Percentiles rank a stretch among this genome's conserved stretches.
Evolutionary conservation across 2,888 invertebrate species (phyloP).

Genomic region (Papilio protenor): DNA sequence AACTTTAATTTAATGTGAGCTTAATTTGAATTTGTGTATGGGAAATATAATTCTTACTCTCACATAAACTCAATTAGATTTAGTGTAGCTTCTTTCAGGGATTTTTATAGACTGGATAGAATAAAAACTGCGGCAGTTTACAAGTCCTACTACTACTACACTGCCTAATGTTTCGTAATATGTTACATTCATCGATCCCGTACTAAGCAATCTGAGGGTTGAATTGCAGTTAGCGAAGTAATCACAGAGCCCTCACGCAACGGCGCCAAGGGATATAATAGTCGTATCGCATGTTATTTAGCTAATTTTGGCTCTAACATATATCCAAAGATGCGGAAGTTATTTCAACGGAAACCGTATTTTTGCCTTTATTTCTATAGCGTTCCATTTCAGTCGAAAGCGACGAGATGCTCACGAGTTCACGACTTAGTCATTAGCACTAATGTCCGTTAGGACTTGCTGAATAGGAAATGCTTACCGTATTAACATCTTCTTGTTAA

Average conservation of each 20-base stretch:
- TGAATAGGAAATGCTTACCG: not conserved
- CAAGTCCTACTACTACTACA: too few relatives aligned
- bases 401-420: conserved; percentile 5
- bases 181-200: not conserved
- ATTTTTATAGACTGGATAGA: too few relatives aligned
- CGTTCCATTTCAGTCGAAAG: conserved; percentile 8
- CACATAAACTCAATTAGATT: too few relatives aligned
- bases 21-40: too few relatives aligned
- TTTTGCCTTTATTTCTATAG: conserved; percentile 7
- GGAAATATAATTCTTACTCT: too few relatives aligned
- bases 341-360: conserved; percentile 9
- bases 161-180: not conserved
- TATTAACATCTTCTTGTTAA: not conserved
- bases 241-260: not conserved
- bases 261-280: not conserved
- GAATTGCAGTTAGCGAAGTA: not conserved
- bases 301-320: conserved; percentile 1
- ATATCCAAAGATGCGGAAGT: conserved; percentile 2
- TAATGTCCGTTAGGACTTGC: not conserved
- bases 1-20: too few relatives aligned
- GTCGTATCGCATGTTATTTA: not conserved
- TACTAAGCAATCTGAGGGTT: not conserved
- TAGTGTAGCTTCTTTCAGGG: too few relatives aligned
- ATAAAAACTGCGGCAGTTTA: too few relatives aligned
- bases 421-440: not conserved